Evolutionary conservation across 2,888 invertebrate genomes (phyloP).

Genomic region (Spilarctia lutea): DNA sequence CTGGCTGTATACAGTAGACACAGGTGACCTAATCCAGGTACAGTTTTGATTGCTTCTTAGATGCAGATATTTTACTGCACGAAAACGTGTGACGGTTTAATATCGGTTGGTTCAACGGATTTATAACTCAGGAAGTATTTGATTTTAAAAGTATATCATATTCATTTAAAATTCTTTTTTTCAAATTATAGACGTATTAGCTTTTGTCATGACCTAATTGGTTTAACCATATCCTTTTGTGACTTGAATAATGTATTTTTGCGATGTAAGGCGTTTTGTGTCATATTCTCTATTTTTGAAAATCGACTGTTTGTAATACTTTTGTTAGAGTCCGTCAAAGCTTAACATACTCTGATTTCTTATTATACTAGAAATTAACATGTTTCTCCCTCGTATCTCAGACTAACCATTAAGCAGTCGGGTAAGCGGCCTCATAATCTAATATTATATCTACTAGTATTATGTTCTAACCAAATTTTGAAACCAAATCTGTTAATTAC

Average conservation of each 20-base stretch:
- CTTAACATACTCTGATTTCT: too few species aligned
- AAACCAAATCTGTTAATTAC: neutral
- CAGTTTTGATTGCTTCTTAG: neutral
- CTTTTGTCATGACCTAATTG: too few species aligned
- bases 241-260: too few species aligned
- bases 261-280: too few species aligned
- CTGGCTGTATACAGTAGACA: too few species aligned
- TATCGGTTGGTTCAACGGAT: neutral
- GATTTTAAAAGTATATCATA: neutral
- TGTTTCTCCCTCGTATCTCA: too few species aligned
- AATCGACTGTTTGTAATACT: too few species aligned
- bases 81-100: neutral
- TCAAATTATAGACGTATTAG: neutral
- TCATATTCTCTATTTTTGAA: too few species aligned
- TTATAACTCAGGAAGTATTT: neutral
- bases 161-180: neutral
- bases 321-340: too few species aligned
- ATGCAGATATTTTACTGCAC: neutral
- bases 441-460: neutral
- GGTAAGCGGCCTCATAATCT: neutral
- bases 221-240: too few species aligned
- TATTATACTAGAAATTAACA: too few species aligned
- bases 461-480: neutral
- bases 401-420: too few species aligned
- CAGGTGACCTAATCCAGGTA: neutral